Conservation (phyloP, 1,140 invertebrate genomes). For the Druon quercuslanigerum region DNA sequence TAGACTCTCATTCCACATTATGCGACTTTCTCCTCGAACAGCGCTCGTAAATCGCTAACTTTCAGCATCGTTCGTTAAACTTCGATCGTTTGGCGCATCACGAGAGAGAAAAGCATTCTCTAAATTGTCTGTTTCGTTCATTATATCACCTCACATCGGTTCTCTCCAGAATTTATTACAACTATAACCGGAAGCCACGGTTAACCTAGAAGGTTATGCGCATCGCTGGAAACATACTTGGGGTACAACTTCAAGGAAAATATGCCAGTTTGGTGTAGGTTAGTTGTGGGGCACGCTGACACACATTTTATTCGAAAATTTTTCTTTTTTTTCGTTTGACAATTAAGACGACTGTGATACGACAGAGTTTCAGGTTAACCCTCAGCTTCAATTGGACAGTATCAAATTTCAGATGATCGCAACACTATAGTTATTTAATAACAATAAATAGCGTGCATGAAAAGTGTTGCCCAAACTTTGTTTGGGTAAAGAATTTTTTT, state of each 20-base stretch:
- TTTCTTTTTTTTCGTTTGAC: too few species aligned
- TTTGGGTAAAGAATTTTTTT: too few species aligned
- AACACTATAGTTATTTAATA: too few species aligned
- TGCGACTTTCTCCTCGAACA: conserved; percentile 1
- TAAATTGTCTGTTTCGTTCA: conserved; percentile 19
- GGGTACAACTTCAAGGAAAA: background rate
- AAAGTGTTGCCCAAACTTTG: too few species aligned
- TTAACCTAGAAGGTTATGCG: background rate
- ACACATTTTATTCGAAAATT: too few species aligned
- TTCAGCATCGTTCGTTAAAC: conserved; percentile 21
- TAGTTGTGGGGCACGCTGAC: too few species aligned
- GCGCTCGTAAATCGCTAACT: conserved; percentile 7
- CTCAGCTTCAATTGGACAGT: too few species aligned
- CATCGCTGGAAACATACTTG: background rate
- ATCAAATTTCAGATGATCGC: too few species aligned
- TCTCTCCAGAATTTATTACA: conserved; percentile 12
- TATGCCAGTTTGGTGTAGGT: background rate
- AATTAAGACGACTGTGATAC: too few species aligned
- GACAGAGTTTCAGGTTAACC: too few species aligned
- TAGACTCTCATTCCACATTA: conserved; percentile 1
- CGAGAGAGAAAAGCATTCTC: conserved; percentile 25
- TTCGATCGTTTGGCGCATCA: conserved; percentile 24
- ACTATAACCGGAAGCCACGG: background rate
- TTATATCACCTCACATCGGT: conserved; percentile 13
- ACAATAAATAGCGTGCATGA: too few species aligned